A percentile compares a stretch with the other conserved stretches of the same genome.
These are phyloP conservation scores for Drosophila austrosaltans DNA, from an alignment of 2,888 invertebrate genomes.

Conservation along the genomic window DNA sequence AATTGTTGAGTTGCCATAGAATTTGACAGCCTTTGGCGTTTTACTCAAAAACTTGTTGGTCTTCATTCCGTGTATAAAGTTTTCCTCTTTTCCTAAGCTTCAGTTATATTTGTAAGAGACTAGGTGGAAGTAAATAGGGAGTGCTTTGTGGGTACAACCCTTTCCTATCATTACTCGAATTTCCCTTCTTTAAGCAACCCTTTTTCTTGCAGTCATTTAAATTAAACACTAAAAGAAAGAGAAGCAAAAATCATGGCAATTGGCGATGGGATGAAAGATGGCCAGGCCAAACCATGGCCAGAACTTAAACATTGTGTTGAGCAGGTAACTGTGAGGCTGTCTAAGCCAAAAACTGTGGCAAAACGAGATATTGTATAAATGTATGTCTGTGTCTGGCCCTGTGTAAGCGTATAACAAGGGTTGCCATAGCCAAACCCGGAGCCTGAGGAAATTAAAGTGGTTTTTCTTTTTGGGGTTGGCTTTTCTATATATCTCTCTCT, in stretches of 20 bases:
- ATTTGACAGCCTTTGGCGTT: conserved; percentile 39
- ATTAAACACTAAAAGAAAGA: conserved; percentile 68
- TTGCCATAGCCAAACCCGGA: conserved; percentile 48
- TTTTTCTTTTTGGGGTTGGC: conserved; percentile 62
- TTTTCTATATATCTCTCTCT: conserved; percentile 45
- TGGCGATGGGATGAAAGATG: conserved; percentile 47
- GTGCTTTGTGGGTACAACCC: conserved; percentile 14
- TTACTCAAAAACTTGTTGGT: conserved; percentile 43
- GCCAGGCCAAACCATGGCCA: conserved; percentile 21
- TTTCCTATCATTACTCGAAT: conserved; percentile 31
- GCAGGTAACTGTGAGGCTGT: conserved; percentile 10
- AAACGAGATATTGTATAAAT: conserved; percentile 47
- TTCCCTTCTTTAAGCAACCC: conserved; percentile 32
- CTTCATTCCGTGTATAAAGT: conserved; percentile 21
- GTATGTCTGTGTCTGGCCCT: conserved; percentile 14
- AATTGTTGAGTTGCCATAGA: conserved; percentile 27
- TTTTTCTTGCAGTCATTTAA: conserved; percentile 66
- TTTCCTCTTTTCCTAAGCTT: not conserved
- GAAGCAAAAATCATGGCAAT: conserved; percentile 58
- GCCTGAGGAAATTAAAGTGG: conserved; percentile 74
- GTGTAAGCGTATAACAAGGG: conserved; percentile 48
- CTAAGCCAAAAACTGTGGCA: conserved; percentile 36
- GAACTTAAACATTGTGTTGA: conserved; percentile 35
- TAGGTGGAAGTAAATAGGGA: conserved; percentile 7
- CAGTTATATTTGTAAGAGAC: conserved; percentile 34